Evolutionary conservation across 2,113 vertebrate species (phyloP), one percentile per base, ranked within the genome.

Genomic region (Haemorhous mexicanus): DNA sequence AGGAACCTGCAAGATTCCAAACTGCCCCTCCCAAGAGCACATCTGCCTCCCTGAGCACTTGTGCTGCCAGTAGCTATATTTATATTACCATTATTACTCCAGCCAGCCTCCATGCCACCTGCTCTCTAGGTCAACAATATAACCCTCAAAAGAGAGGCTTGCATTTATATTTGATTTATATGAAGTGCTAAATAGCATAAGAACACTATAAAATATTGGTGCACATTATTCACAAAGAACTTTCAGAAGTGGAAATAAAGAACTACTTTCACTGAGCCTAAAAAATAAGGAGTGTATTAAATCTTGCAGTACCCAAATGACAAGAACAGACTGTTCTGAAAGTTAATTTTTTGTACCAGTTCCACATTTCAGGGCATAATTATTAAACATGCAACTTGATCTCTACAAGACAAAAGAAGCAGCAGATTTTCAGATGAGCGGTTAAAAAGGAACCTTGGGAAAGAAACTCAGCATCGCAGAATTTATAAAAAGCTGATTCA

Each of bases 261-360:
- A 85, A 62, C 35, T 66, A 39, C 68, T 92, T 88, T 50, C 75
- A 75, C 39, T 84, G 59, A 89, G 37, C 21, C 27, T 43, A 33
- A 76, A 85, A 91, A 90, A 49, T 37, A 88, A 67, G 44, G 27
- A 94, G 30, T 33, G 33, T 35, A 76, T 88, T 93, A 90, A 90
- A 93, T 77, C 68, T 83, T 85, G 63, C 59, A 66, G 43, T 39
- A 74, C 49, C 33, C 83, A 84, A 92, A n/a, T 66, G 70, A 87
- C 53, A 94, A 27, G 50, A 95, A 92, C 93, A 96, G 95, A 94
- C 84, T 94, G 84, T 64, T 91, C 86, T 41, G 49, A 49, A 94
- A 95, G 87, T 89, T 90, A 61, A 30, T 80, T 88, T 95, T 83
- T 89, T 81, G 61, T 74, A 64, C 55, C 69, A 75, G 47, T 52